Conservation (phyloP, 2,113 vertebrate species). For the Cichladusa arquata region DNA sequence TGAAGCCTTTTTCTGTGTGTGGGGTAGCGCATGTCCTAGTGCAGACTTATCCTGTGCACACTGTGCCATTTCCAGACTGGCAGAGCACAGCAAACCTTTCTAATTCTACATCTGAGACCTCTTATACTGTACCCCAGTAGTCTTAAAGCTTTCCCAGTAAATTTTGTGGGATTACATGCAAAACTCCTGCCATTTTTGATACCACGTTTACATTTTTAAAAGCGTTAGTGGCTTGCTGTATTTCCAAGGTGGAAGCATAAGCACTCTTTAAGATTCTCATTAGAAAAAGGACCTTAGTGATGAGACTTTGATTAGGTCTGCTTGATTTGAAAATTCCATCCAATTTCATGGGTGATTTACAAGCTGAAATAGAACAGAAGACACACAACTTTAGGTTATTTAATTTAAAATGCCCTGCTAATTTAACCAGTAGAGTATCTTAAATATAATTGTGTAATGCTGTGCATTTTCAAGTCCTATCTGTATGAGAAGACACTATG, state of each 20-base stretch:
- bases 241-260: neutral
- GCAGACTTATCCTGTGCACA: accelerated
- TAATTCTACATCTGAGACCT: accelerated
- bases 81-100: neutral
- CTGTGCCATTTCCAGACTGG: neutral
- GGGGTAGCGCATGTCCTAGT: accelerated
- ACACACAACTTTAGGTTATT: accelerated
- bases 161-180: neutral
- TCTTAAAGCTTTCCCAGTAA: neutral
- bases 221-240: neutral
- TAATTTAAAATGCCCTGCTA: neutral
- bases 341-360: neutral
- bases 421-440: neutral
- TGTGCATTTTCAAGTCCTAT: neutral
- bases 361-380: neutral
- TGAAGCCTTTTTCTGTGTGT: neutral
- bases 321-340: neutral
- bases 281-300: neutral
- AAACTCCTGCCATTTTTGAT: neutral
- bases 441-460: neutral
- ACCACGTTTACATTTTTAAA: neutral
- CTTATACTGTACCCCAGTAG: neutral
- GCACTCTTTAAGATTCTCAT: neutral
- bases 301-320: neutral
- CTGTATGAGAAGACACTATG: accelerated